phyloP scores from a whole-genome alignment of 2,888 invertebrate genomes.

The Julus scanicus region DNA sequence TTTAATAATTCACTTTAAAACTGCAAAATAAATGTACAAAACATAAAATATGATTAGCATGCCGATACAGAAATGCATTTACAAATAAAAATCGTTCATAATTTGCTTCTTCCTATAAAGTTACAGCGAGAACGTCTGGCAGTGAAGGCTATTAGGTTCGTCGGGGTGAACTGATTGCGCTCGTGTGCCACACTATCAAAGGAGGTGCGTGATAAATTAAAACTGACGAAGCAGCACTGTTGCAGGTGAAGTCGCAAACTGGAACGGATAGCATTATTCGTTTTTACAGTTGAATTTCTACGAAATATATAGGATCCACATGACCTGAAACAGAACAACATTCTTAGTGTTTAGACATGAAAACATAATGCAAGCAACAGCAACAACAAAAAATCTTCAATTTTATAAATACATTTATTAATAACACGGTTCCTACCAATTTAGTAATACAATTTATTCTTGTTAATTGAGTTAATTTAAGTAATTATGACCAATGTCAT shows the following conservation, averaged over 20 bases:
- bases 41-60: slow-evolving; percentile 1
- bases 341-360: too few species aligned
- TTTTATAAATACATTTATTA: too few species aligned
- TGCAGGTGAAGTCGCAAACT: neutral
- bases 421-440: too few species aligned
- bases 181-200: slow-evolving; percentile 11
- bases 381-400: too few species aligned
- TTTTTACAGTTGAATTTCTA: neutral
- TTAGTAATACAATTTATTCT: too few species aligned
- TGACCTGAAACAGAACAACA: neutral
- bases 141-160: neutral
- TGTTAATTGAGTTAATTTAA: too few species aligned
- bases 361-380: too few species aligned
- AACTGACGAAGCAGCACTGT: slow-evolving; percentile 2
- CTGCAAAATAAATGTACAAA: slow-evolving; percentile 14
- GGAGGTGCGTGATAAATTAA: slow-evolving; percentile 1
- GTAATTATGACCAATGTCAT: too few species aligned
- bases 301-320: neutral
- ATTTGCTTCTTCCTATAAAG: neutral
- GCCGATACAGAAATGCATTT: neutral
- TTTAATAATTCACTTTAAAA: neutral
- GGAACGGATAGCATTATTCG: neutral
- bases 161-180: neutral
- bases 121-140: slow-evolving; percentile 9
- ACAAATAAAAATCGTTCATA: neutral